These are phyloP conservation scores for Metridium senile DNA, from an alignment of 92 coral and sea anemone species.

Conservation along the genomic window DNA sequence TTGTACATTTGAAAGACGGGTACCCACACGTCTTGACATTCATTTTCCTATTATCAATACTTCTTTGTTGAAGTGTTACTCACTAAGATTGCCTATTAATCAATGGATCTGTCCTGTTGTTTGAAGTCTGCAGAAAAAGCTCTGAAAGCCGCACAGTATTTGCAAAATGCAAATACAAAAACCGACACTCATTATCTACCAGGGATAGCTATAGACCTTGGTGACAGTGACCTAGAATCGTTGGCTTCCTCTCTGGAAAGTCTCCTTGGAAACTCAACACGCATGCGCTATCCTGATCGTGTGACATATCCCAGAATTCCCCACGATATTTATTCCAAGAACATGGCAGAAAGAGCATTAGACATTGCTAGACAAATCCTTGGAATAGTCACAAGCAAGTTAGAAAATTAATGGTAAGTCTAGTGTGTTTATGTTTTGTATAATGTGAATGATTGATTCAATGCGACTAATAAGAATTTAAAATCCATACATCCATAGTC, in stretches of 20 bases:
- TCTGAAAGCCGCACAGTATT: slow-evolving; percentile 72
- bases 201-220: slow-evolving; percentile 33
- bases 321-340: slow-evolving; percentile 55
- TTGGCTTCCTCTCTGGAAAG: slow-evolving; percentile 48
- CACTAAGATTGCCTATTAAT: too few relatives aligned
- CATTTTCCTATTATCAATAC: too few relatives aligned
- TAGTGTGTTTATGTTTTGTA: too few relatives aligned
- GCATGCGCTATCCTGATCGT: slow-evolving; percentile 83
- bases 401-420: not conserved
- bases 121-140: slow-evolving; percentile 82
- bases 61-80: too few relatives aligned
- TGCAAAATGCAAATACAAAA: slow-evolving; percentile 51
- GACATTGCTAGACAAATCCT: slow-evolving; percentile 48
- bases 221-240: slow-evolving; percentile 31
- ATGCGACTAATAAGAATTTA: too few relatives aligned
- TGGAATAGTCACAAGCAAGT: slow-evolving; percentile 29
- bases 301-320: slow-evolving; percentile 60
- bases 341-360: slow-evolving; percentile 46
- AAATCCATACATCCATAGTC: too few relatives aligned
- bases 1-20: too few relatives aligned
- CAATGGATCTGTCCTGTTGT: not conserved
- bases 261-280: slow-evolving; percentile 57
- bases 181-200: slow-evolving; percentile 46
- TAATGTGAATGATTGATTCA: too few relatives aligned
- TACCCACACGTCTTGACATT: too few relatives aligned